phyloP scores from a whole-genome alignment of 1,140 invertebrate species.

The Scaptomyza hsui region DNA sequence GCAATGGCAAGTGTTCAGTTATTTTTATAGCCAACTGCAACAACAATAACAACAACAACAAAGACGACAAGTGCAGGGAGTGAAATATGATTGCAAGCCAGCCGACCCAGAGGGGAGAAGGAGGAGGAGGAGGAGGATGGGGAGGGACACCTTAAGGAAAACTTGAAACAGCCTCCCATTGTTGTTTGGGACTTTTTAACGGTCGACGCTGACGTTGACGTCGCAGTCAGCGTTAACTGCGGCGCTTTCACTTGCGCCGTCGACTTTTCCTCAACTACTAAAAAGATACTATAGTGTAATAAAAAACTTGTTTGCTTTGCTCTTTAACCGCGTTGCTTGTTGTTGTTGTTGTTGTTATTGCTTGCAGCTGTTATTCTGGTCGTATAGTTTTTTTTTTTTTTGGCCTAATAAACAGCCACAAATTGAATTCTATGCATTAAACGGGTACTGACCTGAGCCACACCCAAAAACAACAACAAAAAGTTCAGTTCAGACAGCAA shows the following conservation, averaged over 20 bases:
- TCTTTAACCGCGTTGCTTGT: slow-evolving; percentile 39
- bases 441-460: slow-evolving; percentile 35
- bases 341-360: slow-evolving; percentile 9
- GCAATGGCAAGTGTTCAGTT: slow-evolving; percentile 77
- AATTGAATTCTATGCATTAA: slow-evolving; percentile 50
- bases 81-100: slow-evolving; percentile 75
- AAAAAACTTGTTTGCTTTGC: slow-evolving; percentile 54
- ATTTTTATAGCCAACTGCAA: slow-evolving; percentile 65
- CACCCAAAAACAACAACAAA: slow-evolving; percentile 22
- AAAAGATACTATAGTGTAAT: background rate
- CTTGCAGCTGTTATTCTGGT: slow-evolving; percentile 32
- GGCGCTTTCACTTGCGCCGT: slow-evolving; percentile 48
- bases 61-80: slow-evolving; percentile 70
- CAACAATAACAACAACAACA: slow-evolving; percentile 29
- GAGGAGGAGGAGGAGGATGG: no score
- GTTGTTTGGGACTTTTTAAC: slow-evolving; percentile 18
- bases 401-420: slow-evolving; percentile 47
- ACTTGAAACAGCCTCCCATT: slow-evolving; percentile 38
- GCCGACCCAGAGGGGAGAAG: slow-evolving; percentile 19
- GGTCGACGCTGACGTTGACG: slow-evolving; percentile 1
- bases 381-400: slow-evolving; percentile 19
- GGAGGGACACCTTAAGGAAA: slow-evolving; percentile 51
- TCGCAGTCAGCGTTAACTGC: background rate
- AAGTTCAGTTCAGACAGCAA: background rate
- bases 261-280: slow-evolving; percentile 39